phyloP scores from a whole-genome alignment of 2,888 invertebrate genomes.

The Mantis religiosa region DNA sequence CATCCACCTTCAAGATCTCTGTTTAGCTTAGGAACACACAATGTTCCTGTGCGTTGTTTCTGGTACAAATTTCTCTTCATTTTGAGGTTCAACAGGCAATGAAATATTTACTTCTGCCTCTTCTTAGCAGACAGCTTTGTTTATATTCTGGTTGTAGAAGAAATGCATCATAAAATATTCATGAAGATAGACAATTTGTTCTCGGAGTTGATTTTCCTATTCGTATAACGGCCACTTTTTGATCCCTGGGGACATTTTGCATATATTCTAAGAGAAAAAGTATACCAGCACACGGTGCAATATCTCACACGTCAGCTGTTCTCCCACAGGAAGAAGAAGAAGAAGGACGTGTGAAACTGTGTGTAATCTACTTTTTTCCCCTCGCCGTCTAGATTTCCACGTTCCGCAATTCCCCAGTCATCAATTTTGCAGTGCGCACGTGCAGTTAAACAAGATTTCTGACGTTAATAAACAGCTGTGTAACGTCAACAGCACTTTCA shows the following conservation, averaged over 20 bases:
- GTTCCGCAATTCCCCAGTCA: background rate
- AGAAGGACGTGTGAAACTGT: background rate
- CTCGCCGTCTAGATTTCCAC: background rate
- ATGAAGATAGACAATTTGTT: background rate
- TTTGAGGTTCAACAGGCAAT: too few species aligned
- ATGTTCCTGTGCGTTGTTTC: too few species aligned
- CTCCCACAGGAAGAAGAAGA: background rate
- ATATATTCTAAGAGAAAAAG: background rate
- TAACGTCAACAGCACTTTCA: background rate
- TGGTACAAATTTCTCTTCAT: too few species aligned
- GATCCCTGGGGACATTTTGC: background rate
- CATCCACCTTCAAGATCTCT: too few species aligned
- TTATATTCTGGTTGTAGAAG: background rate
- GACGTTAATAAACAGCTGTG: background rate
- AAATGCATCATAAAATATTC: background rate
- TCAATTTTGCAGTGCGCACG: background rate
- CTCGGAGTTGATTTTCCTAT: background rate
- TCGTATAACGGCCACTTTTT: background rate
- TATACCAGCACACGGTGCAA: background rate
- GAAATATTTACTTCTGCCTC: too few species aligned
- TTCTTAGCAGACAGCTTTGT: background rate
- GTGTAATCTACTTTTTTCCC: background rate
- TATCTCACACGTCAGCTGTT: background rate
- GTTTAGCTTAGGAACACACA: too few species aligned
- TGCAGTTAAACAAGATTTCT: background rate